Evolutionary conservation across 2,113 vertebrate species (phyloP), one percentile per base, ranked within the genome.

Genomic region (Grantiella picta): DNA sequence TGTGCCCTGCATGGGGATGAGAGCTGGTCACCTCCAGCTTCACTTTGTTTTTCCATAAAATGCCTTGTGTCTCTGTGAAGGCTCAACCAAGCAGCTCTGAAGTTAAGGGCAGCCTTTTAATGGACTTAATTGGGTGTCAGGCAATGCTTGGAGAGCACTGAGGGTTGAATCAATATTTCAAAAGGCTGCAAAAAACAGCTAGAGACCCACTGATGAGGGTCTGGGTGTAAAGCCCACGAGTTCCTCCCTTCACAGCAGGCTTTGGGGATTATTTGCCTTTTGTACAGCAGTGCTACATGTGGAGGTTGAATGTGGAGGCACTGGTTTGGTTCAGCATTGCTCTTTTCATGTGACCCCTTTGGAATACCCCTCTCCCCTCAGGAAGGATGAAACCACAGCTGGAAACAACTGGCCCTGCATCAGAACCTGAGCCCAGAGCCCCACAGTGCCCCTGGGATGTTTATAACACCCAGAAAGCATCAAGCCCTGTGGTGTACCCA

Each of bases 401-500:
- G 82, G 79, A 61, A 82, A 80, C 7, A 4, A 5, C 59, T 57
- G 50, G 33, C 17, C 24, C 61, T 35, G 81, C 0, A 3, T 8
- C 12, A 52, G 19, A 12, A 40, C 3, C 25, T 3, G 28, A 80
- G 14, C 47, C 50, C 6, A 3, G 65, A 77, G 70, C 50, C 54
- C 31, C 31, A 0, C 3, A 0, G 40, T 2, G 31, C 66, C 60
- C 29, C 40, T 0, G 7, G 24, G n/a, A 11, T 1, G 2, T 36
- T 52, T 29, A 20, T 6, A 40, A 19, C 47, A 13, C 20, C 44
- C 47, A 15, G 18, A 11, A 36, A 90, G 23, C 76, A 38, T 9
- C 1, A 0, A 36, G 35, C 7, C 49, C 40, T 9, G 0, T 0
- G 5, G 40, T 15, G 27, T 17, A 11, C 21, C 23, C 35, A n/a